Evolutionary conservation across 2,888 invertebrate species (phyloP).

Genomic region (Yponomeuta sedellus): DNA sequence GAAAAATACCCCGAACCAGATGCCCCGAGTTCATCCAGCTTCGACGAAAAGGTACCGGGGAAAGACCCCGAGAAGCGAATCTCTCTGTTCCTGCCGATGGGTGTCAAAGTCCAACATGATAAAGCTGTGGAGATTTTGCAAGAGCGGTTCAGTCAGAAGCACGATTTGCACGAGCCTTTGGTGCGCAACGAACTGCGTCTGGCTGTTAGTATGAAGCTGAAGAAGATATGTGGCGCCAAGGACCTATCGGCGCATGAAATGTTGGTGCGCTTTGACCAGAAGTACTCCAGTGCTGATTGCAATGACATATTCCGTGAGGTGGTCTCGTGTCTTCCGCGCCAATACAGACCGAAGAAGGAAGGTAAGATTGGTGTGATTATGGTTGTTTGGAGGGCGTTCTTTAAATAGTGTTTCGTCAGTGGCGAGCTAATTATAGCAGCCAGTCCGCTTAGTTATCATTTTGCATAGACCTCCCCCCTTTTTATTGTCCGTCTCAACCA

Average conservation of each 20-base stretch:
- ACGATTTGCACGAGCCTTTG: slow-evolving; percentile 21
- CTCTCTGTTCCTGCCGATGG: neutral
- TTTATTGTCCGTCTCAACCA: no score
- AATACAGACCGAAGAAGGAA: neutral
- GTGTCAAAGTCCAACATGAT: slow-evolving; percentile 2
- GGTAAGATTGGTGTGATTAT: neutral
- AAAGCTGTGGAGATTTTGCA: neutral
- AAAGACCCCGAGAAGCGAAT: neutral
- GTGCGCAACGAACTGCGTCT: slow-evolving; percentile 40
- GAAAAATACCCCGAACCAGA: neutral
- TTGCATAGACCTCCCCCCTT: no score
- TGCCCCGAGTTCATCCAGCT: neutral
- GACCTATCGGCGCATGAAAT: slow-evolving; percentile 59
- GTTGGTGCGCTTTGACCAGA: slow-evolving; percentile 51
- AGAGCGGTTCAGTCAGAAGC: neutral
- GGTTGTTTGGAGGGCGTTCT: neutral
- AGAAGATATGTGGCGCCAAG: slow-evolving; percentile 47
- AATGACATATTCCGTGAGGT: slow-evolving; percentile 47
- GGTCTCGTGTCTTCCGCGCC: slow-evolving; percentile 40
- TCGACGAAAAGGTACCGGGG: neutral
- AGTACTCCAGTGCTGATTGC: slow-evolving; percentile 39
- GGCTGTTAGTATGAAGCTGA: slow-evolving; percentile 34
- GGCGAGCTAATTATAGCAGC: no score
- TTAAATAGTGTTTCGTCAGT: neutral
- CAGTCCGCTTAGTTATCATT: no score